Evolutionary conservation across 1,140 invertebrate genomes (phyloP), one percentile per base, ranked within the genome.

Genomic region (Dufourea novaeangliae): DNA sequence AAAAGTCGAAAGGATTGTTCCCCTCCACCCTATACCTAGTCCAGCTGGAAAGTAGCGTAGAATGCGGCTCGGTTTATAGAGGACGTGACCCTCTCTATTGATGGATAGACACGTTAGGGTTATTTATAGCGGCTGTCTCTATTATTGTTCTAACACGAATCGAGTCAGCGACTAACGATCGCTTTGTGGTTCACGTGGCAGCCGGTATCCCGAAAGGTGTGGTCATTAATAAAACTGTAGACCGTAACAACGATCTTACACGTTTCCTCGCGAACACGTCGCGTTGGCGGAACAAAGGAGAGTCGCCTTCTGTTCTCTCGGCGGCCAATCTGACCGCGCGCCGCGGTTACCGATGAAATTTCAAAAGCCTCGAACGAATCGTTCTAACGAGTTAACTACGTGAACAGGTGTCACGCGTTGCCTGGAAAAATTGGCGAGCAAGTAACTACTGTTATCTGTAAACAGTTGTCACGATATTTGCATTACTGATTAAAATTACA

Each of bases 41-140:
- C 22, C 34, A 29, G n/a, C 32, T 61, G 41, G 22, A 71, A 69
- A 84, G 59, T 46, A n/a, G 54, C 25, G 12, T 59, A 50, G 37
- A 83, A 54, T 32, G 22, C 27, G 41, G 74, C 29, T 25, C 37
- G 12, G 37, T 27, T 69, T 27, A 41, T 54, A 52, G 63, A 76
- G 46, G 34, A n/a, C 20, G 6, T 14, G n/a, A 54, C 34, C 44
- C 50, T n/a, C n/a, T n/a, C 64, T 76, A 83, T 86, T 74, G 86
- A 85, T 82, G 72, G 86, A 87, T 87, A 84, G 84, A 87, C 80
- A 86, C 79, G 75, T 78, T 85, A 80, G 44, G 57, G 79, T 88
- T 88, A 86, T 88, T 89, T 89, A 86, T 80, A 59, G 74, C 50
- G 63, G 83, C 85, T 84, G 87, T 88, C 85, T 85, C 83, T 88